A percentile compares a stretch with the other conserved stretches of the same genome.
phyloP scores from a whole-genome alignment of 2,113 vertebrate species.

The Zosterops japonicus region DNA sequence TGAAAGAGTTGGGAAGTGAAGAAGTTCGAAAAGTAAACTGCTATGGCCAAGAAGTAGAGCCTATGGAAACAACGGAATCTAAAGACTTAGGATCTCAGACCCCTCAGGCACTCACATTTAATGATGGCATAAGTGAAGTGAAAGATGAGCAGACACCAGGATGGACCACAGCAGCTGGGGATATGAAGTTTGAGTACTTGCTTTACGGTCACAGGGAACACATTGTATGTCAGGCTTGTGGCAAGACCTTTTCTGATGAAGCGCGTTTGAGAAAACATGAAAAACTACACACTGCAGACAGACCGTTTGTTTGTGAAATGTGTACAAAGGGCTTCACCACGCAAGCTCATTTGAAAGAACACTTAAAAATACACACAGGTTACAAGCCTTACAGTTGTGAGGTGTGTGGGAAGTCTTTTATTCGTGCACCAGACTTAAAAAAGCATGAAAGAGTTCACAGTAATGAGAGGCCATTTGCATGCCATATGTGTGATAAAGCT shows the following conservation, averaged over 20 bases:
- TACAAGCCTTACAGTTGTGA: conserved; percentile 98
- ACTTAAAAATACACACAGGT: conserved; percentile 97
- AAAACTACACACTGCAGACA: conserved; percentile 92
- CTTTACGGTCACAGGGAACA: conserved; percentile 96
- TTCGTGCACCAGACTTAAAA: conserved; percentile 94
- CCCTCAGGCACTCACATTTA: conserved; percentile 88
- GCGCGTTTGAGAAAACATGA: conserved; percentile 91
- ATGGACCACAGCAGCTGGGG: conserved; percentile 86
- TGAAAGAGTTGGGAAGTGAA: conserved; percentile 95
- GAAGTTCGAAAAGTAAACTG: conserved; percentile 96
- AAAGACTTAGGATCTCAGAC: conserved; percentile 88
- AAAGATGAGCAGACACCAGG: conserved; percentile 87
- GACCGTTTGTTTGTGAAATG: conserved; percentile 96
- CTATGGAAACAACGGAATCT: conserved; percentile 85
- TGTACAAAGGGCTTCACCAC: conserved; percentile 98
- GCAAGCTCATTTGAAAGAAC: conserved; percentile 95
- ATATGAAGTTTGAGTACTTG: conserved; percentile 98
- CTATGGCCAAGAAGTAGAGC: conserved; percentile 96
- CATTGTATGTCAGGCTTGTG: conserved; percentile 87
- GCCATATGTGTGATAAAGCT: conserved; percentile 97
- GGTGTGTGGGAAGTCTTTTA: conserved; percentile 96
- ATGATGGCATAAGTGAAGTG: conserved; percentile 90
- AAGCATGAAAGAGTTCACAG: conserved; percentile 96
- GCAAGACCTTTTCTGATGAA: conserved; percentile 92
- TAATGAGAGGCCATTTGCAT: conserved; percentile 94